phyloP scores from a whole-genome alignment of 2,113 vertebrate genomes.

The Tetrax tetrax region DNA sequence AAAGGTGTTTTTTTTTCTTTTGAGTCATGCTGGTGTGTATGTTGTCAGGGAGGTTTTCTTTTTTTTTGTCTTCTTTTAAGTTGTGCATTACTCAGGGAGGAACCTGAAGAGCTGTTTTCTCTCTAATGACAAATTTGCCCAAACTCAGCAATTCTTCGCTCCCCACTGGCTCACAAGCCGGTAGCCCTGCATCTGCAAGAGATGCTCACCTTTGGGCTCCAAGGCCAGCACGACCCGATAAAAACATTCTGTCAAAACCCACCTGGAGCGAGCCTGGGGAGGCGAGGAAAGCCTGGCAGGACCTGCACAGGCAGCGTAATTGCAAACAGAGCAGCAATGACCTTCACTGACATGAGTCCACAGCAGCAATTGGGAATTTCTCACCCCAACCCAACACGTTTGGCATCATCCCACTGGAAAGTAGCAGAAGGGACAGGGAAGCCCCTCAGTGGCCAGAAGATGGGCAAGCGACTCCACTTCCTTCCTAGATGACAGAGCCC shows the following conservation, averaged over 20 bases:
- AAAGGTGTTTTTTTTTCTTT: not conserved
- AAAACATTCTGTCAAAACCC: not conserved
- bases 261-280: not conserved
- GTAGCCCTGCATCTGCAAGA: constrained; percentile 5
- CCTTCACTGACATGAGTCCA: not conserved
- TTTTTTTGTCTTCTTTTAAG: not conserved
- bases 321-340: not conserved
- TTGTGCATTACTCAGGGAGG: not conserved
- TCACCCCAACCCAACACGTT: not conserved
- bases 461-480: not conserved
- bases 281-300: not conserved
- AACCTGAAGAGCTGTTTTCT: constrained; percentile 34
- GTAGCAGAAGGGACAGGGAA: not conserved
- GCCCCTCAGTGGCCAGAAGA: not conserved
- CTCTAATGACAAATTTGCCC: constrained; percentile 1
- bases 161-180: constrained; percentile 36
- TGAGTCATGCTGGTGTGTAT: not conserved
- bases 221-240: not conserved
- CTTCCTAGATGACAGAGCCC: not conserved
- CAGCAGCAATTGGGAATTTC: not conserved
- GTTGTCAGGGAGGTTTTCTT: not conserved
- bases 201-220: not conserved
- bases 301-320: not conserved
- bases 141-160: not conserved
- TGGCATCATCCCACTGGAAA: not conserved